Base-by-base conservation (phyloP, 2,888 invertebrate species). In the Dusona sp. region DNA sequence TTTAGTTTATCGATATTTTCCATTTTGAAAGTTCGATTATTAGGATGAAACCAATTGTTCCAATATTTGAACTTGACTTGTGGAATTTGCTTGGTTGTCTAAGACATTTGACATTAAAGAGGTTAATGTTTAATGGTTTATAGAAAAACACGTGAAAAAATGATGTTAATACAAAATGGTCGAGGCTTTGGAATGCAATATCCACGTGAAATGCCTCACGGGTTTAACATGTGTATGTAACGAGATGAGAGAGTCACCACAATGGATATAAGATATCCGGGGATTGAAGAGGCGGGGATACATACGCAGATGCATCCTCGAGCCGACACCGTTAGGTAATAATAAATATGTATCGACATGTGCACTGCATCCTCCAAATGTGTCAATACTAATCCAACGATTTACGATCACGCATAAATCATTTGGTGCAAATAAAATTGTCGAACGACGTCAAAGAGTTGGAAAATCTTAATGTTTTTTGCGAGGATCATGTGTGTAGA, bases 311-410 rank as follows among this genome's bases (percentile, higher is more conserved):
- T 86, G 83, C 73, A 80, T 86, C 83, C 68, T 78, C 80, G 83
- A 86, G 68, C 64, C 83, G 80, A 78, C 78, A 83, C 86, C 86
- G 86, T 86, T 86, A 86, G 80, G 78, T 81, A 81, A 83, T 78
- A 29, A 61, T 61, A 61, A 61, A 80, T 86, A 83, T 80, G 80
- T 78, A 83, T 86, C 83, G 86, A 86, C 73, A 51, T 65, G 84
- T 77, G 19, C 54, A 64, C 75, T 70, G 73, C 51, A 51, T 51
- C 19, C n/a, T 57, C 48, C 25, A 67, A 22, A 72, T 54, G 36
- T 61, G 77, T 85, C 81, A 65, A 65, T 74, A 9, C 73, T 65
- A 64, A 73, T 80, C 36, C 38, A 54, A 74, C 45, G 77, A 38
- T 67, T 64, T 57, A 80, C 80, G 64, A 80, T 65, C 16, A 19